These are phyloP conservation scores for Alces alces DNA, from an alignment of 2,113 vertebrate genomes.

Conservation along the genomic window DNA sequence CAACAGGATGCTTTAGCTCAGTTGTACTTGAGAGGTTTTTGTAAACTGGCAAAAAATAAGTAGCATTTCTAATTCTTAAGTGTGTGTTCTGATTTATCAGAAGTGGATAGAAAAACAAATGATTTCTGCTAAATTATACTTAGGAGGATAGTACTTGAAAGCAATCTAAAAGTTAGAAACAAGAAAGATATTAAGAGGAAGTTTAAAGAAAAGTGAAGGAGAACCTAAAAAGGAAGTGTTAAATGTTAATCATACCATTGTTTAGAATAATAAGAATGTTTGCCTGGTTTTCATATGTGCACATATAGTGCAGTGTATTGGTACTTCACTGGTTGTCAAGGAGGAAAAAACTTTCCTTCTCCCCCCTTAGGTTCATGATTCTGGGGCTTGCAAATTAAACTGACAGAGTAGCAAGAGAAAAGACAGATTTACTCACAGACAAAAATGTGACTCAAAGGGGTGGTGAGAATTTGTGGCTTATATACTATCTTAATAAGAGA, in stretches of 20 bases:
- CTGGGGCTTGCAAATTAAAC: background rate
- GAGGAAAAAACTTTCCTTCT: background rate
- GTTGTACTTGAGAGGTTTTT: conserved; percentile 39
- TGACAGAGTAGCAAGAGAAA: background rate
- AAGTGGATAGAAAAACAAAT: conserved; percentile 36
- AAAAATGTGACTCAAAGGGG: background rate
- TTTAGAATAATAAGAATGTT: conserved; percentile 2
- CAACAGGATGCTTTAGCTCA: conserved; percentile 19
- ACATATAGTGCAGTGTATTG: background rate
- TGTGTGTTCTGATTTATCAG: conserved; percentile 13
- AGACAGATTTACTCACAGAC: conserved; percentile 22
- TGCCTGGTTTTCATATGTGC: background rate
- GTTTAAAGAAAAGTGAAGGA: conserved; percentile 22
- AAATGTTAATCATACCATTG: conserved; percentile 3
- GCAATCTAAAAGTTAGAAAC: conserved; percentile 27
- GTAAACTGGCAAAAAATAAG: conserved; percentile 34
- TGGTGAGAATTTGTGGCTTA: background rate
- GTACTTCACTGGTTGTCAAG: background rate
- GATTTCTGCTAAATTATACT: conserved; percentile 25
- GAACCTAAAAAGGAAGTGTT: conserved; percentile 22
- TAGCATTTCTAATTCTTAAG: conserved; percentile 34
- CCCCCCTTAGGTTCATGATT: background rate
- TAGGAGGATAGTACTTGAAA: conserved; percentile 9
- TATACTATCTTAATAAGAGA: background rate
- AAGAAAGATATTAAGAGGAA: conserved; percentile 12